Evolutionary conservation across 2,797 vertebrate species (phyloP).

Genomic region (Myotis daubentonii): DNA sequence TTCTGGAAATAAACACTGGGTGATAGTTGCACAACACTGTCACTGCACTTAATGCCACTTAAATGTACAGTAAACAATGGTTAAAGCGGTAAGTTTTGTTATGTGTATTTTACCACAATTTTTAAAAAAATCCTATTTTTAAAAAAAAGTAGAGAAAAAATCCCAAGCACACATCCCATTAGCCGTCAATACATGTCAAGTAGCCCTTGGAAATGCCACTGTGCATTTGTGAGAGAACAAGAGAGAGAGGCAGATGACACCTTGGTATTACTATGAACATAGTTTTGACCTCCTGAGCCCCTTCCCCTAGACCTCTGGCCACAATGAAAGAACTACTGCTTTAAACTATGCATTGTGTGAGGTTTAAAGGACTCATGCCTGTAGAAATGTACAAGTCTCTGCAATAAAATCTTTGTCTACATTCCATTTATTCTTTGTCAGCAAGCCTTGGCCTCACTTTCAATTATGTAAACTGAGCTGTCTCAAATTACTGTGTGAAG

Average conservation of each 20-base stretch:
- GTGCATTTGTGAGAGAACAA: not conserved
- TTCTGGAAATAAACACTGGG: not conserved
- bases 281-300: not conserved
- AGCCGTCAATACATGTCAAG: not conserved
- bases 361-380: not conserved
- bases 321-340: not conserved
- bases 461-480: constrained; percentile 42
- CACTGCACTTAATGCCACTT: not conserved
- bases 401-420: not conserved
- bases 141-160: not conserved
- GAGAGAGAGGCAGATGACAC: not conserved
- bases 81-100: not conserved
- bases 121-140: not conserved
- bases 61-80: not conserved
- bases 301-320: not conserved
- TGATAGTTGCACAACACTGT: not conserved
- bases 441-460: constrained; percentile 7
- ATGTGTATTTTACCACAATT: not conserved
- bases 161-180: not conserved
- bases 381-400: not conserved
- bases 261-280: not conserved
- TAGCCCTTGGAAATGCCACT: not conserved
- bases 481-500: constrained; percentile 33
- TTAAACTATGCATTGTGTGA: not conserved
- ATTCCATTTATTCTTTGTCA: constrained; percentile 16